Evolutionary conservation across 2,113 vertebrate genomes (phyloP), one percentile per base, ranked within the genome.

Genomic region (Rhizomys pruinosus): DNA sequence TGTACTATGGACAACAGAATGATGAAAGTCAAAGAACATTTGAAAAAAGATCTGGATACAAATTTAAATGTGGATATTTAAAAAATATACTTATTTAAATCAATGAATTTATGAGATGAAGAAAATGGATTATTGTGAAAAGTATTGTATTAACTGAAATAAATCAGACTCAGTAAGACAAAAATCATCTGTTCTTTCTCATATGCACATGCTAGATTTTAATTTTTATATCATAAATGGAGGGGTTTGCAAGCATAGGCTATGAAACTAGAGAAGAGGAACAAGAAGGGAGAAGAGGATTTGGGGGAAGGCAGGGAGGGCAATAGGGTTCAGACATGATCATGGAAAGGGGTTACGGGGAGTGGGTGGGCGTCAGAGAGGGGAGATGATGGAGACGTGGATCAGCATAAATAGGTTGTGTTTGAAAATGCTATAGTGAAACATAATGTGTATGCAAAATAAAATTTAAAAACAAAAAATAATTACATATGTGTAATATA

Each of bases 11-110:
- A 19, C 8, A 57, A 8, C 11, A 93, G 61, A 77, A 34, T 66
- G 29, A 13, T 7, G 90, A 39, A 80, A 32, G 64, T 55, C 69
- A 94, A 90, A 69, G 61, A 55, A 9, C 42, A 82, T 29, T 78
- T 85, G 27, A 90, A 82, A 12, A 79, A 55, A 96, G 32, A 44
- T 29, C 15, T 79, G n/a, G 32, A 88, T 74, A 91, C 63, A 80
- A 77, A 90, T 68, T n/a, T 78, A 32, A 55, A 19, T 44, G 12
- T 22, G 19, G 69, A 19, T 11, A n/a, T 71, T 23, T 44, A 74
- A 44, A 74, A 52, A 52, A 52, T 7, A 52, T n/a, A 52, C 47
- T 52, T 52, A 52, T 52, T n/a, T 52, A 11, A 52, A 52, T 52
- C 47, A 77, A 7, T 47, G 10, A 13, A 34, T 42, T 42, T 5